phyloP scores from a whole-genome alignment of 2,113 vertebrate genomes.

The Buteo buteo region DNA sequence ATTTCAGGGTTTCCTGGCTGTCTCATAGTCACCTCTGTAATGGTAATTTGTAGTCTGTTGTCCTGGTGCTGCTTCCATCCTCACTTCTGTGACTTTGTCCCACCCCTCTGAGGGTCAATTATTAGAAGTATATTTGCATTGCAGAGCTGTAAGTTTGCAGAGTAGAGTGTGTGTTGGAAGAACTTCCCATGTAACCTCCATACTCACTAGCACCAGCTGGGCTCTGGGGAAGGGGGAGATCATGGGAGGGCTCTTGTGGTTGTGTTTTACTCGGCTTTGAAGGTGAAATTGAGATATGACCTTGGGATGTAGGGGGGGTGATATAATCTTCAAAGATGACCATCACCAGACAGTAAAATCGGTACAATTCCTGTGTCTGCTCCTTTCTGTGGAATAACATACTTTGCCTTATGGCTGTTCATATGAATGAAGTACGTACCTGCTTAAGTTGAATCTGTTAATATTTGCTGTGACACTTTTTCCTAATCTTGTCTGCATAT shows the following conservation, averaged over 20 bases:
- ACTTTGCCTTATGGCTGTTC: fast-evolving
- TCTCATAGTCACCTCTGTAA: neutral
- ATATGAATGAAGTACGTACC: neutral
- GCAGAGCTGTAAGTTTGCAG: neutral
- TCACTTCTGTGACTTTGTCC: neutral
- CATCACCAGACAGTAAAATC: fast-evolving
- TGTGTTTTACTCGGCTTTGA: neutral
- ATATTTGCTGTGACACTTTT: neutral
- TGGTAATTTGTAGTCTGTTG: neutral
- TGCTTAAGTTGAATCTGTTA: neutral
- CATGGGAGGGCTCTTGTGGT: fast-evolving
- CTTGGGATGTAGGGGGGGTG: fast-evolving
- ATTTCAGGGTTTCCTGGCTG: fast-evolving
- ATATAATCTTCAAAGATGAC: neutral
- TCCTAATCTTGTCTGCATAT: neutral
- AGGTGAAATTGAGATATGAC: neutral
- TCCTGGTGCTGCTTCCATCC: neutral
- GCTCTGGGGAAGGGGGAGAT: neutral
- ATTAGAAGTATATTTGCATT: neutral
- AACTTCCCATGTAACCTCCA: fast-evolving
- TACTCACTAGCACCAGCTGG: neutral
- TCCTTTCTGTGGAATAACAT: neutral
- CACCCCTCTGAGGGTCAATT: fast-evolving
- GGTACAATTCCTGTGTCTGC: fast-evolving
- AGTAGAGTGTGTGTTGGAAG: neutral